Conservation (phyloP, 2,888 invertebrate species). For the Drosophila niveifrons region DNA sequence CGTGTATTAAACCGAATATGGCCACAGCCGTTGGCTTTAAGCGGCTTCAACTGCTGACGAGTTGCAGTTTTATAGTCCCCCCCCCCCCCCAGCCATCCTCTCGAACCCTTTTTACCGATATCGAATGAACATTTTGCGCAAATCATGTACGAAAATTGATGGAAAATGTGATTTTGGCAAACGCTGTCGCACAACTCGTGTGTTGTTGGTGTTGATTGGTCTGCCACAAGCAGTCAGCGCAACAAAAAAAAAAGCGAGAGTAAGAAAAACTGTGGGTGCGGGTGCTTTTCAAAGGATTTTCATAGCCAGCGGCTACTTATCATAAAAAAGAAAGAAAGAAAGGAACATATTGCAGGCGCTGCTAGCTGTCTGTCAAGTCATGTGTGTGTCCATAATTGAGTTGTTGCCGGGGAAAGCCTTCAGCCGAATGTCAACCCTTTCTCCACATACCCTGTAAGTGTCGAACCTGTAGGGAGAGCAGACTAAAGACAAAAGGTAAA, state of each 20-base stretch:
- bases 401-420: conserved; percentile 61
- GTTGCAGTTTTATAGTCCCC: conserved; percentile 55
- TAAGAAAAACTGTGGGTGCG: conserved; percentile 26
- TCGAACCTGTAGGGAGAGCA: background rate
- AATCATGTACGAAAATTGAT: conserved; percentile 82
- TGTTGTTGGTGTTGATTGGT: conserved; percentile 72
- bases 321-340: conserved; percentile 63
- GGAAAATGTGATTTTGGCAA: conserved; percentile 75
- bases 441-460: conserved; percentile 29
- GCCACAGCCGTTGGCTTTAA: conserved; percentile 64
- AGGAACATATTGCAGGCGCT: conserved; percentile 62
- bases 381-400: conserved; percentile 78
- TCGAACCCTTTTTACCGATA: conserved; percentile 24
- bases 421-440: conserved; percentile 45
- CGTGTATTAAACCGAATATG: conserved; percentile 72
- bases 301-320: conserved; percentile 81
- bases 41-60: conserved; percentile 61
- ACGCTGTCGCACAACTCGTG: conserved; percentile 22
- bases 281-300: conserved; percentile 75
- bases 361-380: conserved; percentile 74
- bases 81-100: background rate
- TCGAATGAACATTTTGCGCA: conserved; percentile 67
- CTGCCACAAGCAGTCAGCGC: conserved; percentile 54
- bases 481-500: background rate
- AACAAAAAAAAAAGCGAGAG: conserved; percentile 25